Conservation (phyloP, 64 coral and sea anemone genomes). For the Stichodactyla helianthus region DNA sequence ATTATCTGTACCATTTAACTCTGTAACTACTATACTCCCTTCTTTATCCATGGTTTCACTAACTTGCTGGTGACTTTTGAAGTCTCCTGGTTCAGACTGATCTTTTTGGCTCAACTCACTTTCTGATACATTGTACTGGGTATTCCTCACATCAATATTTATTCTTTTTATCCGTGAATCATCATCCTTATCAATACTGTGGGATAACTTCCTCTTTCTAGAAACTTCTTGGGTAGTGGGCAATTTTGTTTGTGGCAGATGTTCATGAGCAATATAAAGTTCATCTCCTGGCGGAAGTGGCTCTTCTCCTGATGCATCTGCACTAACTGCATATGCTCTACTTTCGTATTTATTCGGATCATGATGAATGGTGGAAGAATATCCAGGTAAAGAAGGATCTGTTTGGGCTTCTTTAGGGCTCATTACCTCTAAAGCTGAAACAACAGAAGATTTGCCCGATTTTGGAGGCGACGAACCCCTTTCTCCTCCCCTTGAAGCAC, state of each 20-base stretch:
- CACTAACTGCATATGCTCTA: constrained; percentile 56
- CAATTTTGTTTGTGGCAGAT: constrained; percentile 50
- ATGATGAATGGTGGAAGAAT: not conserved
- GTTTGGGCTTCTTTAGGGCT: constrained; percentile 34
- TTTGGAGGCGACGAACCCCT: not conserved
- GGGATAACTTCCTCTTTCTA: constrained; percentile 72
- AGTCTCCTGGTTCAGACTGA: not conserved
- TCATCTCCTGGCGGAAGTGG: constrained; percentile 84
- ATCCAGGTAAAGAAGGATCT: constrained; percentile 1
- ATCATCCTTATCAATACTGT: constrained; percentile 50
- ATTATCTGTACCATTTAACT: not conserved
- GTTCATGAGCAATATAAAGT: constrained; percentile 59
- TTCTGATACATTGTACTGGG: constrained; percentile 47
- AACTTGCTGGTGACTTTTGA: not conserved
- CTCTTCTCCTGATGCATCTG: constrained; percentile 75
- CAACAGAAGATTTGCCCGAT: not conserved
- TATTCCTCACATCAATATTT: constrained; percentile 69
- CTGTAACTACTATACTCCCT: not conserved
- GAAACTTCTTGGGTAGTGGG: constrained; percentile 66
- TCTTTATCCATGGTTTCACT: not conserved
- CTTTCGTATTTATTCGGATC: not conserved
- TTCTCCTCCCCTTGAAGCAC: not conserved
- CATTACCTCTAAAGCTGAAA: not conserved
- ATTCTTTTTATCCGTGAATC: constrained; percentile 56
- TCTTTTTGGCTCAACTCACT: not conserved